Base-by-base conservation (phyloP, 1,140 invertebrate species). In the Halictus rubicundus region DNA sequence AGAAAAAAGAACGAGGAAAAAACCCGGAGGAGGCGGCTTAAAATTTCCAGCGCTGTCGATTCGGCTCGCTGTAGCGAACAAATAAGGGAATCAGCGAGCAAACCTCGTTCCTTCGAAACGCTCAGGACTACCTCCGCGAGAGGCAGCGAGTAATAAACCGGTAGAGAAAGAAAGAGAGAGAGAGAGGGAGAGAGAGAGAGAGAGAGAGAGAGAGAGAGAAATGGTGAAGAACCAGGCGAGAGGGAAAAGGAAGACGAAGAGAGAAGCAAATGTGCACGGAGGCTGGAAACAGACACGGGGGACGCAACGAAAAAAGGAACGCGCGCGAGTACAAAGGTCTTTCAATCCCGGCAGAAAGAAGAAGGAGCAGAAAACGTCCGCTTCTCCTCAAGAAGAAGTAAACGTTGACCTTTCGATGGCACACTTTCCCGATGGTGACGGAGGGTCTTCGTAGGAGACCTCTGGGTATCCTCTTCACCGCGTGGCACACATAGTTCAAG, bases 321-420 rank as follows among this genome's bases (percentile, higher is more conserved):
- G 39, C 63, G 39, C 63, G 37, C n/a, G 6, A 25, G 46, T 19
- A 69, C 65, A 32, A 64, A 71, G 59, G 49, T 64, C 46, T 57
- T 21, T 52, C 68, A 23, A 72, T 61, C 46, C 27, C 19, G 57
- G 52, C n/a, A 37, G 39, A 68, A 9, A 74, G 61, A 72, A 46
- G 52, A 63, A 78, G 64, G 61, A 69, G 42, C 65, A 84, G 80
- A 69, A 83, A 86, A 74, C 68, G 80, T 79, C 78, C 46, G 46
- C 68, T 54, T 49, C 78, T 72, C 23, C 65, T 61, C n/a, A 37
- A 63, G 16, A 63, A 61, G 54, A 64, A 80, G 68, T 83, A 86
- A 83, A 82, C 84, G 88, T 79, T 91, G 91, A 92, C 91, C 91
- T 92, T 92, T 92, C 83, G 72, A 70, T 87, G 91, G 84, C 91